phyloP scores from a whole-genome alignment of 2,797 vertebrate species.

The Gobionotothen gibberifrons region DNA sequence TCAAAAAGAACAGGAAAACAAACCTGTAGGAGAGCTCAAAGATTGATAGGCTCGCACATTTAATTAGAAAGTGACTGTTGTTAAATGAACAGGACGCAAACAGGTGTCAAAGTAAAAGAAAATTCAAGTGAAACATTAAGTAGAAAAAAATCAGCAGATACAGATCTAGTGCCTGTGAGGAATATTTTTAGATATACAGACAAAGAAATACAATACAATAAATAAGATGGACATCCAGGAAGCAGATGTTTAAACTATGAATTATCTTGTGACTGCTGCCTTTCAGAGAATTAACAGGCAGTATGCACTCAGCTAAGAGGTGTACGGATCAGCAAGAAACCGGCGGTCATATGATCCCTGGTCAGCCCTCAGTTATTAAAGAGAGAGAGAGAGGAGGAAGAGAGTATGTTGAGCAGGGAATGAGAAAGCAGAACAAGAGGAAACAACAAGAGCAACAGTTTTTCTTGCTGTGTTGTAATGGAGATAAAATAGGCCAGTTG shows the following conservation, averaged over 20 bases:
- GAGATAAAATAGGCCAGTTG: conserved; percentile 4
- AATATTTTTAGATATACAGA: not conserved
- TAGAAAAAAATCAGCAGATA: not conserved
- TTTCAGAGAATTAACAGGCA: conserved; percentile 51
- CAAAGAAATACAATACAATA: not conserved
- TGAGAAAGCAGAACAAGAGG: conserved; percentile 17
- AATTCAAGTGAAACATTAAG: not conserved
- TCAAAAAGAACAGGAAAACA: not conserved
- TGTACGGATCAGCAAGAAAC: conserved; percentile 44
- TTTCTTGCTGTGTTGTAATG: conserved; percentile 20
- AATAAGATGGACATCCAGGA: not conserved
- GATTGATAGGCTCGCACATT: not conserved
- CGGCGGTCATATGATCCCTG: conserved; percentile 72
- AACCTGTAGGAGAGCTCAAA: not conserved
- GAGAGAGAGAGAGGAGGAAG: conserved; percentile 20
- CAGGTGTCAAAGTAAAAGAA: not conserved
- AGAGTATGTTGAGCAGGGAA: conserved; percentile 7
- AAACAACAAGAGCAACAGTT: conserved; percentile 19
- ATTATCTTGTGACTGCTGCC: conserved; percentile 11
- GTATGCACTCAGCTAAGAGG: conserved; percentile 32
- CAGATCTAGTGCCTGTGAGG: not conserved
- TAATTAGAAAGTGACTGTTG: not conserved
- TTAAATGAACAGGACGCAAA: conserved; percentile 1
- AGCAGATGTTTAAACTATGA: not conserved
- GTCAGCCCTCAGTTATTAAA: conserved; percentile 71